These are phyloP conservation scores for Ypsolopha scabrella DNA, from an alignment of 2,888 invertebrate species.

Conservation along the genomic window DNA sequence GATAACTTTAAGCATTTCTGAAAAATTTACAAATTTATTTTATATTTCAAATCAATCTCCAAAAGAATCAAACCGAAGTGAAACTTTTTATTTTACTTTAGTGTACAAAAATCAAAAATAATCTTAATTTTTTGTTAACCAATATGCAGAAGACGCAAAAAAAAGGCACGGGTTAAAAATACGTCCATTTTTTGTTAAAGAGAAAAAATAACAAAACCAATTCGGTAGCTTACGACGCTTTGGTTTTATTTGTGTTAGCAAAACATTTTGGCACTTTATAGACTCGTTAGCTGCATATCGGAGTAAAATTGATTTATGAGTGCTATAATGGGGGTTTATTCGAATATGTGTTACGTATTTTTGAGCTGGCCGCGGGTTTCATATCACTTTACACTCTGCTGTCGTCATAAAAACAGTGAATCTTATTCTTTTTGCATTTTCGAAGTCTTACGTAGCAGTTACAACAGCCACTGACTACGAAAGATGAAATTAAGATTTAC, in stretches of 20 bases:
- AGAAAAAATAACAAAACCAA: constrained; percentile 30
- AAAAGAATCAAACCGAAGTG: too few species aligned
- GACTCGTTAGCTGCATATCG: constrained; percentile 33
- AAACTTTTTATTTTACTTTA: neutral
- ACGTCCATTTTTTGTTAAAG: constrained; percentile 31
- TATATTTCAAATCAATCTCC: too few species aligned
- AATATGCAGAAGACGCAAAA: neutral
- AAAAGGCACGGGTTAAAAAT: constrained; percentile 16
- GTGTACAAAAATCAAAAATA: neutral
- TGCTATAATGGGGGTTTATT: constrained; percentile 17
- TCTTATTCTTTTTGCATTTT: too few species aligned
- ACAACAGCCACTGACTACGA: too few species aligned
- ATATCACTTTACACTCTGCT: too few species aligned
- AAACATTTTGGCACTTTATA: constrained; percentile 39
- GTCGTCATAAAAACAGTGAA: too few species aligned
- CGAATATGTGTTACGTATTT: constrained; percentile 5
- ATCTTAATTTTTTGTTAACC: neutral
- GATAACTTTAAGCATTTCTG: too few species aligned
- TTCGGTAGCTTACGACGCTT: constrained; percentile 47
- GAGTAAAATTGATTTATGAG: constrained; percentile 41
- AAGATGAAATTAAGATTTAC: too few species aligned
- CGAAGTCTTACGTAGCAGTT: too few species aligned
- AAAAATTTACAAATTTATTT: too few species aligned
- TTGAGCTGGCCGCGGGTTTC: neutral
- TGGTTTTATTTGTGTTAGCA: constrained; percentile 41